Percentiles rank a stretch among this genome's conserved stretches.
Evolutionary conservation across 2,888 invertebrate genomes (phyloP).

Genomic region (Philereme vetulata): DNA sequence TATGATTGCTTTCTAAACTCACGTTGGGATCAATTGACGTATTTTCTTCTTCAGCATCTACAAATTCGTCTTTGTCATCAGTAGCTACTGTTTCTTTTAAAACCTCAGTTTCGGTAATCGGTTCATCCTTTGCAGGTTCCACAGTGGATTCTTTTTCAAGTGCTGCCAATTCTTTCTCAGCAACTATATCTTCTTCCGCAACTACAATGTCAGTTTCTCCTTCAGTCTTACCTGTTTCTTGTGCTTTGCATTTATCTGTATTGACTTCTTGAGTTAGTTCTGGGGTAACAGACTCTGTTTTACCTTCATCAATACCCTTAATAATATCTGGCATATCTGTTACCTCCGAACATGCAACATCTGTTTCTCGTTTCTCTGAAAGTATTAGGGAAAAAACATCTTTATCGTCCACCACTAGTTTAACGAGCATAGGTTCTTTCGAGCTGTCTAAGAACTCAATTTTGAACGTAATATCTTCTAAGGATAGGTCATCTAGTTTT

Average conservation of each 20-base stretch:
- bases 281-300: background rate
- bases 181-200: slow-evolving; percentile 3
- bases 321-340: slow-evolving; percentile 8
- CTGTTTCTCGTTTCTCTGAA: slow-evolving; percentile 27
- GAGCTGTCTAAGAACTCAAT: slow-evolving; percentile 85
- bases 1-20: slow-evolving; percentile 68
- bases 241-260: slow-evolving; percentile 11
- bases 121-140: slow-evolving; percentile 2
- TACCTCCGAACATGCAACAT: slow-evolving; percentile 11
- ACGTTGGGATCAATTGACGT: slow-evolving; percentile 68
- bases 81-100: slow-evolving; percentile 17
- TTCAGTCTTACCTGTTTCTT: slow-evolving; percentile 23
- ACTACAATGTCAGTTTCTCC: slow-evolving; percentile 20
- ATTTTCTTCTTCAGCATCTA: slow-evolving; percentile 43
- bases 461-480: slow-evolving; percentile 75
- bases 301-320: slow-evolving; percentile 1
- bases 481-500: slow-evolving; percentile 64
- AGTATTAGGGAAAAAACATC: slow-evolving; percentile 55
- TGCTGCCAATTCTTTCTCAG: slow-evolving; percentile 2
- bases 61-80: slow-evolving; percentile 27
- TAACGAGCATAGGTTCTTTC: slow-evolving; percentile 83
- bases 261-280: slow-evolving; percentile 17
- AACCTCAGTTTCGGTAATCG: slow-evolving; percentile 4
- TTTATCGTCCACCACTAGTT: slow-evolving; percentile 82
- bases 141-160: slow-evolving; percentile 1